Evolutionary conservation across 2,797 vertebrate genomes (phyloP), one percentile per base, ranked within the genome.

Genomic region (Pteronotus mesoamericanus): DNA sequence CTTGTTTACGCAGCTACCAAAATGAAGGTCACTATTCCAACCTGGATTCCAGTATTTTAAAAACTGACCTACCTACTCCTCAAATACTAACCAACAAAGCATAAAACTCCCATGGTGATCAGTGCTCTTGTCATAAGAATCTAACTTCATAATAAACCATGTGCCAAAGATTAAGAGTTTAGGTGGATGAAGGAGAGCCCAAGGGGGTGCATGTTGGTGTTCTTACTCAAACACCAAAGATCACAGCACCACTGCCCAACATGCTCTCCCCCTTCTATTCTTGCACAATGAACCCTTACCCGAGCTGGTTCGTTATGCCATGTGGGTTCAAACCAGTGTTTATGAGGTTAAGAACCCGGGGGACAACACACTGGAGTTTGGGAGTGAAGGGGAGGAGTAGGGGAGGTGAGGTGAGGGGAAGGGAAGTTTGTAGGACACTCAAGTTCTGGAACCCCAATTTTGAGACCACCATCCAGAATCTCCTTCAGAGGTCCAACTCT

Each of bases 351-450:
- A 96, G 77, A 96, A 87, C 57, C 91, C 93, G 32, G 37, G 37
- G 51, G 37, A 93, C 83, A 95, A 94, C 79, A 97, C 95, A 96
- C 92, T 97, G 96, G 94, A 98, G 68, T 97, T 69, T 93, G 95
- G 97, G 92, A 94, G 87, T 94, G 69, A 96, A 89, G 87, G 96
- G 72, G 91, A 96, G 97, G 97, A 96, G n/a, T 95, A 96, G 91
- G 97, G 93, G 96, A 97, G 97, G 97, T 37, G 94, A 97, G 95
- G 96, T 94, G 84, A 59, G 89, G 92, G 91, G 87, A 55, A 82
- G 97, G 91, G 97, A 98, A 97, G 89, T 98, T 98, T 98, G 97
- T 98, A 97, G 96, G 96, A 91, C 97, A 97, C 97, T 98, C 97
- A 97, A 97, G 59, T 94, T 95, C 55, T 96, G 71, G 83, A 95